Evolutionary conservation across 1,140 invertebrate genomes (phyloP).

Genomic region (Ladona fulva): DNA sequence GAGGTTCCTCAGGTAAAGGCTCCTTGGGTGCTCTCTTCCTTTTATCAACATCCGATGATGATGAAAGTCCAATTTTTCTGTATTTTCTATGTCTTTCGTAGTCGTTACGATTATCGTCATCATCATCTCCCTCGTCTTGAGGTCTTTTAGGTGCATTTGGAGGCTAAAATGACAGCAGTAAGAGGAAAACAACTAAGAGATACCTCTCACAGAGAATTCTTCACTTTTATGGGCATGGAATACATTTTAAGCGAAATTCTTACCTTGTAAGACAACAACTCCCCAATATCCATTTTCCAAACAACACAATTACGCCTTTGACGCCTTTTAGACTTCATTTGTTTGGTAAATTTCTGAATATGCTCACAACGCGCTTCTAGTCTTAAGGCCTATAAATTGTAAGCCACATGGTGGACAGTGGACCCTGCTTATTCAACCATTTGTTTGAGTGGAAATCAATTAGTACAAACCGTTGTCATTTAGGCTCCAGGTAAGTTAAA

Average conservation of each 20-base stretch:
- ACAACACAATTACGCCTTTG: background rate
- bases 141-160: slow-evolving; percentile 67
- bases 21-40: slow-evolving; percentile 25
- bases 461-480: too few relatives aligned
- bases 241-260: background rate
- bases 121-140: slow-evolving; percentile 47
- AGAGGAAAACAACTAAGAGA: too few relatives aligned
- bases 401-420: too few relatives aligned
- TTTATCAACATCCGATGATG: background rate
- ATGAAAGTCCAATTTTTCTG: background rate
- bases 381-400: too few relatives aligned
- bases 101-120: slow-evolving; percentile 42
- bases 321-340: too few relatives aligned
- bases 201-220: too few relatives aligned
- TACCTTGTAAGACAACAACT: background rate
- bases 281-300: background rate
- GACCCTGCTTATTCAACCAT: too few relatives aligned
- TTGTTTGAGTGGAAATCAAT: too few relatives aligned
- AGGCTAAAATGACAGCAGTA: slow-evolving; percentile 43
- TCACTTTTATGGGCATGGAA: too few relatives aligned
- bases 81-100: slow-evolving; percentile 32
- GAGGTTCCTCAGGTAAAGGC: slow-evolving; percentile 40
- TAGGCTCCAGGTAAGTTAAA: too few relatives aligned
- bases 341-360: too few relatives aligned
- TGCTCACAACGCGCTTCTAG: too few relatives aligned